These are phyloP conservation scores for Lymantria dispar DNA, from an alignment of 2,888 invertebrate species.

Conservation along the genomic window DNA sequence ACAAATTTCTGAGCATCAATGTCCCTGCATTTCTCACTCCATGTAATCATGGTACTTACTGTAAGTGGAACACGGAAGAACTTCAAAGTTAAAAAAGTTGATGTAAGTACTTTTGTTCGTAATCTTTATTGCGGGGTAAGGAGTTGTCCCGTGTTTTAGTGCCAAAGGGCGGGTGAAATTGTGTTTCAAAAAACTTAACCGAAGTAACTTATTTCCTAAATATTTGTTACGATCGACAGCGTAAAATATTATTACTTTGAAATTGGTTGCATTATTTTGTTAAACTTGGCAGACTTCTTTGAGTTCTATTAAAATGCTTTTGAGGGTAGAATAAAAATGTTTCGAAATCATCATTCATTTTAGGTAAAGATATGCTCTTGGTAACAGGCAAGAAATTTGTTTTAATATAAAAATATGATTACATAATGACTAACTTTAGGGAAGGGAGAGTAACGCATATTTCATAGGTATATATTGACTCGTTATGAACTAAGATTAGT, in stretches of 20 bases:
- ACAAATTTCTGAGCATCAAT: constrained; percentile 38
- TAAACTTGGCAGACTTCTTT: background rate
- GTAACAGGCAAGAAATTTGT: no score
- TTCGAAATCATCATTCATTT: no score
- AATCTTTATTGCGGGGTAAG: constrained; percentile 34
- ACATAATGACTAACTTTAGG: no score
- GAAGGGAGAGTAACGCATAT: no score
- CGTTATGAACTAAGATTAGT: no score
- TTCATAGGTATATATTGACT: no score
- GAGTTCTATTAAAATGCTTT: no score
- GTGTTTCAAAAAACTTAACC: constrained; percentile 8
- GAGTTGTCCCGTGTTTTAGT: constrained; percentile 20
- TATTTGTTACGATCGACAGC: constrained; percentile 2
- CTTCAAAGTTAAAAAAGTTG: constrained; percentile 36
- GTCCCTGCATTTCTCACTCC: constrained; percentile 36
- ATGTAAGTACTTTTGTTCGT: constrained; percentile 28
- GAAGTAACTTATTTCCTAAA: constrained; percentile 9
- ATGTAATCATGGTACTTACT: constrained; percentile 36
- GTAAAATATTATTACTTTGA: constrained; percentile 12
- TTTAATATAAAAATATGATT: no score
- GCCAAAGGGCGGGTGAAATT: constrained; percentile 7
- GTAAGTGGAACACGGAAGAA: constrained; percentile 30
- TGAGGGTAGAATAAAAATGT: no score
- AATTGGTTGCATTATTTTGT: background rate
- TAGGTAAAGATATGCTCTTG: no score